Base-by-base conservation (phyloP, 2,888 invertebrate genomes). In the Lasiommata megera region DNA sequence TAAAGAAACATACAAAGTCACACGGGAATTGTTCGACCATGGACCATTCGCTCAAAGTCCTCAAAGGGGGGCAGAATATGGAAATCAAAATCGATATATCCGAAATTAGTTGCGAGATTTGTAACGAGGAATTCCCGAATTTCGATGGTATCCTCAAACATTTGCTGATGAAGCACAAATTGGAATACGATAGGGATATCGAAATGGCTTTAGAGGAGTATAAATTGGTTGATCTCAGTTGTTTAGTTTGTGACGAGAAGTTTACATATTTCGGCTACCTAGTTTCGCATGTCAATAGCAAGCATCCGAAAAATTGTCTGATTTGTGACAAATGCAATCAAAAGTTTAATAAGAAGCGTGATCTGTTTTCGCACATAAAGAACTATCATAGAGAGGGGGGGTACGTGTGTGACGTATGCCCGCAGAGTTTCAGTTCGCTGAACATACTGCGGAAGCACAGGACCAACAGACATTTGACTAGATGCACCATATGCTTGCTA, bases 371-470 rank as follows among this genome's bases (percentile, higher is more conserved):
- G 0, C 89, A 89, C 40, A 83, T 85, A 16, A 89, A 89, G 56
- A 89, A 89, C 57, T 88, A 88, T 63, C 89, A 89, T 23, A 69
- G 87, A n/a, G 88, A 86, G 63, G 89, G 88, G 0, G 88, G 89
- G 0, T 89, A 88, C 36, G 73, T 76, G 50, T 89, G 89, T 50
- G 88, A 89, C 34, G 52, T 77, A 11, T 89, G 89, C 48, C 78
- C 84, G 0, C 80, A 82, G 54, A 79, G 65, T 7, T 90, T 90
- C 38, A 77, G 67, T 12, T 88, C 89, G 0, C 61, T 87, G 1
- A 88, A 89, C 50, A 88, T 89, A 18, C 65, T 90, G 31, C 69
- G 86, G 7, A 88, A 88, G 67, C 89, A 90, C 40, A 76, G 76
- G 43, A 84, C 73, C 46, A 88, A 88, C 38, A 70, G 82, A 0